A percentile compares a stretch with the other conserved stretches of the same genome.
These are phyloP conservation scores for Megastigmus dorsalis DNA, from an alignment of 2,888 invertebrate genomes.

Conservation along the genomic window DNA sequence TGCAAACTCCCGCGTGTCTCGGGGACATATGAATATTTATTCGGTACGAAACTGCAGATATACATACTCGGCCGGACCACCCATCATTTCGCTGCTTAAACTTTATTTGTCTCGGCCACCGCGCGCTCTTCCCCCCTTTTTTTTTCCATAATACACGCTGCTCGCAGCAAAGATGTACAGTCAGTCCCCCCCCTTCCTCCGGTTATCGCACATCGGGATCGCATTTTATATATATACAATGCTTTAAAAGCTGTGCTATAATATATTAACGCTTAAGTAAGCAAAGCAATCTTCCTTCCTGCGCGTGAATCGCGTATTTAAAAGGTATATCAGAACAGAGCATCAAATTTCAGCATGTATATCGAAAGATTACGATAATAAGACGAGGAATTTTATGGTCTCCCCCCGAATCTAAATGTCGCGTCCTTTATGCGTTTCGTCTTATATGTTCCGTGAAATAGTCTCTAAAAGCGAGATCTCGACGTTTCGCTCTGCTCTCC, in stretches of 20 bases:
- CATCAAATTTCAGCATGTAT: constrained; percentile 50
- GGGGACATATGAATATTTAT: constrained; percentile 44
- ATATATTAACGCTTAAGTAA: constrained; percentile 18
- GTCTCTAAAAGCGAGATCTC: constrained; percentile 40
- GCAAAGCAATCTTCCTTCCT: constrained; percentile 26
- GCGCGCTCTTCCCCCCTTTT: background rate
- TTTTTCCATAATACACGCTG: background rate
- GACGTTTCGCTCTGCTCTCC: constrained; percentile 7
- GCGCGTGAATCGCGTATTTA: constrained; percentile 42
- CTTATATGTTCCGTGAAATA: constrained; percentile 42
- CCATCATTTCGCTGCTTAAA: constrained; percentile 30
- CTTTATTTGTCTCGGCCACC: constrained; percentile 19
- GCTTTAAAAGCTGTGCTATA: constrained; percentile 1
- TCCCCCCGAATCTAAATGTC: constrained; percentile 32
- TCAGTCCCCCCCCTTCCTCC: background rate
- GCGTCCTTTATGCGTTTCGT: too few relatives aligned
- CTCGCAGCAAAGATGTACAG: background rate
- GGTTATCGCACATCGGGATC: background rate
- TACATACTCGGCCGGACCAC: too few relatives aligned
- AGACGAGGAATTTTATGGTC: constrained; percentile 48
- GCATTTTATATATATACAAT: too few relatives aligned
- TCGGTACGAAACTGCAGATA: constrained; percentile 2
- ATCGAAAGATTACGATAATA: constrained; percentile 51
- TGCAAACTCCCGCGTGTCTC: constrained; percentile 18
- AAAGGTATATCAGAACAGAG: constrained; percentile 39